Conservation (phyloP, 2,113 vertebrate species). For the Holacanthus passer region DNA sequence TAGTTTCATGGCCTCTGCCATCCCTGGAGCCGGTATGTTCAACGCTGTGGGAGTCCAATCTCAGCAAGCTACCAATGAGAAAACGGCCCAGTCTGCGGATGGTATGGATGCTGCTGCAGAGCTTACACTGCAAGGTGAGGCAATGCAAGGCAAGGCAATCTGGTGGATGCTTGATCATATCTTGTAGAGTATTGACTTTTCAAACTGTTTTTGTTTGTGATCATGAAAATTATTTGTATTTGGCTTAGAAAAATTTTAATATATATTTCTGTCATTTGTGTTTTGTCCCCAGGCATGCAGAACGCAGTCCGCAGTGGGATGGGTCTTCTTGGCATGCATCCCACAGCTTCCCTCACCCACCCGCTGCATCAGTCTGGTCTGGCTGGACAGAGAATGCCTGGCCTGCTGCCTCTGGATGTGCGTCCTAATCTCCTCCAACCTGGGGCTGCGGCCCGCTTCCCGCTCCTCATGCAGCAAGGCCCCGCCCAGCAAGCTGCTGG, state of each 20-base stretch:
- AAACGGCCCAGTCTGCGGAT: slow-evolving; percentile 87
- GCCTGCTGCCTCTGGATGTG: slow-evolving; percentile 92
- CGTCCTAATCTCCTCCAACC: slow-evolving; percentile 89
- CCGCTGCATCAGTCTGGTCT: slow-evolving; percentile 90
- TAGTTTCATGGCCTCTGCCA: slow-evolving; percentile 88
- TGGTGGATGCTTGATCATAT: background rate
- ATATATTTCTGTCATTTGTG: slow-evolving; percentile 16
- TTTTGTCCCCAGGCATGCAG: slow-evolving; percentile 86
- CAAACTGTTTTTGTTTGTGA: background rate
- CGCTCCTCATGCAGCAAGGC: slow-evolving; percentile 91
- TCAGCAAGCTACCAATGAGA: slow-evolving; percentile 85
- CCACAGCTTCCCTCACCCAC: slow-evolving; percentile 88
- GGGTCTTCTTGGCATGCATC: slow-evolving; percentile 93
- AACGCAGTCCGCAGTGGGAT: slow-evolving; percentile 89
- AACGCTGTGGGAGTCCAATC: slow-evolving; percentile 86
- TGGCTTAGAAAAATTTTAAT: background rate
- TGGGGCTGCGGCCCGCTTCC: slow-evolving; percentile 88
- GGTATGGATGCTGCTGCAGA: slow-evolving; percentile 88
- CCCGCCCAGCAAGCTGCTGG: slow-evolving; percentile 83
- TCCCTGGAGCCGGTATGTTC: slow-evolving; percentile 89
- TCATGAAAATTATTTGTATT: background rate
- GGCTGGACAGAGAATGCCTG: slow-evolving; percentile 89
- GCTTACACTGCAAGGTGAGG: slow-evolving; percentile 89
- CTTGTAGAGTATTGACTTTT: too few relatives aligned
- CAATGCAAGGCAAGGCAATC: background rate